phyloP scores from a whole-genome alignment of 1,140 invertebrate species.

The Geopemphigus sp. region DNA sequence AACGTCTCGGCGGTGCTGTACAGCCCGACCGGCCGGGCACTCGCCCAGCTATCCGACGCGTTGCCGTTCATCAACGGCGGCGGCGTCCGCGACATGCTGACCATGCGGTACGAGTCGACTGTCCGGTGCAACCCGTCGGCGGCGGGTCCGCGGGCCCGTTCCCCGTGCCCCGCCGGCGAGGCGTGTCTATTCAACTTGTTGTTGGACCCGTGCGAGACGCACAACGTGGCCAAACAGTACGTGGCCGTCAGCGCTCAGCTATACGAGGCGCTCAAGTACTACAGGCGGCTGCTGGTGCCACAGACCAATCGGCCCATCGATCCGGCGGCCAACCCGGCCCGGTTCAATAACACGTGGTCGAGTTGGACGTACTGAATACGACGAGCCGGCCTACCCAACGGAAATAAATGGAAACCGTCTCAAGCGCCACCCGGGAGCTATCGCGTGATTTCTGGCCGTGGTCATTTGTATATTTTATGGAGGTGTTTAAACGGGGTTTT shows the following conservation, averaged over 20 bases:
- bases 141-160: slow-evolving; percentile 43
- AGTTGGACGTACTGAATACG: slow-evolving; percentile 54
- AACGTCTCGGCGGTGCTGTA: slow-evolving; percentile 50
- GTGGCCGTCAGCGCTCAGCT: slow-evolving; percentile 56
- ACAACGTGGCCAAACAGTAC: slow-evolving; percentile 60
- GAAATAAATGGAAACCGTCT: no score
- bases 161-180: slow-evolving; percentile 47
- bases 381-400: not conserved
- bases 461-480: no score
- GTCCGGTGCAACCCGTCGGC: slow-evolving; percentile 51
- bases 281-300: slow-evolving; percentile 54
- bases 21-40: slow-evolving; percentile 51
- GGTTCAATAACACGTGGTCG: slow-evolving; percentile 59
- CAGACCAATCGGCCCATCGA: slow-evolving; percentile 56
- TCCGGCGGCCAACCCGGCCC: slow-evolving; percentile 57
- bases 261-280: slow-evolving; percentile 56
- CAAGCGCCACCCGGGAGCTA: no score
- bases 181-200: slow-evolving; percentile 68
- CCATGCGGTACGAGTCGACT: slow-evolving; percentile 56
- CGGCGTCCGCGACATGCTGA: slow-evolving; percentile 3
- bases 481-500: no score
- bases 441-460: no score
- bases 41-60: slow-evolving; percentile 43
- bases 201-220: slow-evolving; percentile 67
- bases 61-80: slow-evolving; percentile 37